Conservation (phyloP, 2,113 vertebrate genomes). For the Dolichotis patagonum region DNA sequence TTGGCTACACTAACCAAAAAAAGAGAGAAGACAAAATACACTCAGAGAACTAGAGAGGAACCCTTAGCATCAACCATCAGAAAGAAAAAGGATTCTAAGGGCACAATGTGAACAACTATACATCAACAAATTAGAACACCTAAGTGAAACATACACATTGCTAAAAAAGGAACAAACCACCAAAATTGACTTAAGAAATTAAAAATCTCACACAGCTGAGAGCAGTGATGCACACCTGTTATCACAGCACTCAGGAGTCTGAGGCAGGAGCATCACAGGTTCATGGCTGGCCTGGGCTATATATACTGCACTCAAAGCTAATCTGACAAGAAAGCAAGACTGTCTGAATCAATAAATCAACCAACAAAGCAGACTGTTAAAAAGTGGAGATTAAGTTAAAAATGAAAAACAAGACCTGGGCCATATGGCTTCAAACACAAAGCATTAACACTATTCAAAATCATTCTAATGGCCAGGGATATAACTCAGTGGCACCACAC, state of each 20-base stretch:
- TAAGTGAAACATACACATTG: not conserved
- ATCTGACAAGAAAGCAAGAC: not conserved
- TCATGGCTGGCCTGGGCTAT: too few species aligned
- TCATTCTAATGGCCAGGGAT: too few species aligned
- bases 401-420: not conserved
- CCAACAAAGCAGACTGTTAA: not conserved
- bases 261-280: too few species aligned
- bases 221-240: too few species aligned
- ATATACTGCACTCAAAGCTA: too few species aligned
- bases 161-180: not conserved
- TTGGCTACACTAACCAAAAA: not conserved
- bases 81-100: conserved; percentile 12
- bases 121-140: not conserved
- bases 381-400: not conserved
- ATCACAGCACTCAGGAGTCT: too few species aligned
- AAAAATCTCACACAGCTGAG: too few species aligned
- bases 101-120: not conserved
- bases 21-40: conserved; percentile 28
- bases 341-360: not conserved
- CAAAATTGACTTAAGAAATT: too few species aligned
- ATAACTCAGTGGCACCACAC: too few species aligned
- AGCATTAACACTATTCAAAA: not conserved
- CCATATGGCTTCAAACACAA: not conserved
- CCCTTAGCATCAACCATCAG: not conserved
- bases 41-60: not conserved